phyloP scores from a whole-genome alignment of 2,113 vertebrate species.

The Dipodomys merriami region DNA sequence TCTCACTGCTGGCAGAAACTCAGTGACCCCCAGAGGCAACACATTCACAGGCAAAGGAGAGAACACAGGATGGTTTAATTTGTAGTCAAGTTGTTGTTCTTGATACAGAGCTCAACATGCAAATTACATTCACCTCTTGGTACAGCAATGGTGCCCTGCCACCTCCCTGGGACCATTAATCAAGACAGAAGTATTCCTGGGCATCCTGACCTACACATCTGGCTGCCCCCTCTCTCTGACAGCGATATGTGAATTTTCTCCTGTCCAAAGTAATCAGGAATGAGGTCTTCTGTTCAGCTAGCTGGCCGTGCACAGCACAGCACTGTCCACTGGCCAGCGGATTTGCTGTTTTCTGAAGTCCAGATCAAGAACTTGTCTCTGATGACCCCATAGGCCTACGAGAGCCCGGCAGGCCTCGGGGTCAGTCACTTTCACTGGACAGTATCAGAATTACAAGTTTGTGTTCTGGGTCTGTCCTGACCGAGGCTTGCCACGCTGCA shows the following conservation, averaged over 20 bases:
- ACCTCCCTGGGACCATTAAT: not conserved
- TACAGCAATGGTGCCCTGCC: constrained; percentile 18
- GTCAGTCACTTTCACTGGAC: constrained; percentile 36
- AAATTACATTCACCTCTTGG: constrained; percentile 49
- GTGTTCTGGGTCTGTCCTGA: constrained; percentile 1
- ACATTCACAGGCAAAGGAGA: constrained; percentile 49
- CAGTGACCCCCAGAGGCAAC: constrained; percentile 49
- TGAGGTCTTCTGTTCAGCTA: not conserved
- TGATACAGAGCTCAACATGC: constrained; percentile 69
- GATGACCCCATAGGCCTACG: constrained; percentile 64
- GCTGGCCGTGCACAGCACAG: not conserved
- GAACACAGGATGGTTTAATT: constrained; percentile 73
- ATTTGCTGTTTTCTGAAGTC: constrained; percentile 28
- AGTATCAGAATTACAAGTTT: not conserved
- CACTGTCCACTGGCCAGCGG: constrained; percentile 31
- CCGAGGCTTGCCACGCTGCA: constrained; percentile 33
- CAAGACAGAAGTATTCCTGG: constrained; percentile 27
- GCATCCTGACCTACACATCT: not conserved
- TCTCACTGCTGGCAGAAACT: not conserved
- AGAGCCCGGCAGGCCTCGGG: constrained; percentile 40
- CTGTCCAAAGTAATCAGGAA: constrained; percentile 7
- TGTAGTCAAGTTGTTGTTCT: constrained; percentile 58
- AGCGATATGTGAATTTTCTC: not conserved
- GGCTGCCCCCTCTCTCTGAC: not conserved
- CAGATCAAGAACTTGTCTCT: constrained; percentile 34